A percentile compares a stretch with the other conserved stretches of the same genome.
These are phyloP conservation scores for Parnassius glacialis DNA, from an alignment of 2,888 invertebrate genomes.

Conservation along the genomic window DNA sequence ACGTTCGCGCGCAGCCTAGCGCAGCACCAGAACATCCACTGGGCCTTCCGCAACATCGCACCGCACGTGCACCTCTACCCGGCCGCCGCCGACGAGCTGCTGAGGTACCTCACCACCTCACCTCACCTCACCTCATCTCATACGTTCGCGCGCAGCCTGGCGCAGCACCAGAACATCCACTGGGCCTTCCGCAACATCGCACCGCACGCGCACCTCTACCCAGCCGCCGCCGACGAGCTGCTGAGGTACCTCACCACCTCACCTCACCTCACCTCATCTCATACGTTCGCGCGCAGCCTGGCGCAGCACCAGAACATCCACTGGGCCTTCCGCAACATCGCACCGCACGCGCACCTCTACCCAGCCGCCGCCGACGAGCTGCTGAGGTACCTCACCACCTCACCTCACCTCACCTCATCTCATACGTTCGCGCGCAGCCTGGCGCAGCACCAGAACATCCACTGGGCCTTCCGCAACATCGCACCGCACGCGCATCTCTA, in stretches of 20 bases:
- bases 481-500: conserved; percentile 97
- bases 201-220: conserved; percentile 96
- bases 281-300: conserved; percentile 91
- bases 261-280: no score
- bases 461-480: conserved; percentile 98
- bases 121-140: no score
- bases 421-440: conserved; percentile 93
- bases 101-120: conserved; percentile 75
- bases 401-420: no score
- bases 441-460: conserved; percentile 95
- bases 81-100: conserved; percentile 94
- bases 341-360: conserved; percentile 97
- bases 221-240: conserved; percentile 94
- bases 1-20: conserved; percentile 93
- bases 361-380: conserved; percentile 95
- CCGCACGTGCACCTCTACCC: conserved; percentile 97
- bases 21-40: conserved; percentile 96
- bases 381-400: conserved; percentile 79
- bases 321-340: conserved; percentile 98
- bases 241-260: conserved; percentile 79
- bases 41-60: conserved; percentile 98
- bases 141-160: conserved; percentile 92
- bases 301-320: conserved; percentile 97
- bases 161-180: conserved; percentile 96
- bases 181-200: conserved; percentile 99